Percentiles rank a stretch among this genome's conserved stretches.
Conservation (phyloP, 2,797 vertebrate genomes). For the Sebastes elongatus region DNA sequence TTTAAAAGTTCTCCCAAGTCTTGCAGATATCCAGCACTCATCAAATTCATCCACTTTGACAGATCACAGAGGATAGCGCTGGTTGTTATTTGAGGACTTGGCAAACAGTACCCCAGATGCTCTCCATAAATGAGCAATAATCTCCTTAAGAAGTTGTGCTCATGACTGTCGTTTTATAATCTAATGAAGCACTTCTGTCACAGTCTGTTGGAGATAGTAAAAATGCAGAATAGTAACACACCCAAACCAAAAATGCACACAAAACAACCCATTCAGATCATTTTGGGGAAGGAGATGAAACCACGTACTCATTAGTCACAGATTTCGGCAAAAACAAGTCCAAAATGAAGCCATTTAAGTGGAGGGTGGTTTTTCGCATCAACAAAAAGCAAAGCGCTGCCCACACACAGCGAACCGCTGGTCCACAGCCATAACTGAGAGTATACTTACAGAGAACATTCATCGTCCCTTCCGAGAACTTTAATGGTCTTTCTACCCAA, state of each 20-base stretch:
- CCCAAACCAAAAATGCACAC: neutral
- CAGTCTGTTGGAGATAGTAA: slow-evolving; percentile 41
- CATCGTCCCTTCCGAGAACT: slow-evolving; percentile 60
- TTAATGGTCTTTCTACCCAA: slow-evolving; percentile 74
- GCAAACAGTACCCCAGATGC: slow-evolving; percentile 28
- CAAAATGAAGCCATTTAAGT: slow-evolving; percentile 41
- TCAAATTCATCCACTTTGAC: slow-evolving; percentile 33
- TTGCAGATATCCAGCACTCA: neutral
- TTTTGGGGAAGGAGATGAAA: slow-evolving; percentile 29
- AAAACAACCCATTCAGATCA: slow-evolving; percentile 24
- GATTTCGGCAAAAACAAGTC: slow-evolving; percentile 34
- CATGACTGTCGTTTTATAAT: slow-evolving; percentile 45
- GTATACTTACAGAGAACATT: slow-evolving; percentile 66
- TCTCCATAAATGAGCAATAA: slow-evolving; percentile 52
- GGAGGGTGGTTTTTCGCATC: slow-evolving; percentile 36
- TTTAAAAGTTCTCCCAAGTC: neutral
- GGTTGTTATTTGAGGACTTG: slow-evolving; percentile 33
- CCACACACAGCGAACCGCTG: slow-evolving; percentile 55
- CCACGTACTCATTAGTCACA: slow-evolving; percentile 59
- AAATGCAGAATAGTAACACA: slow-evolving; percentile 10
- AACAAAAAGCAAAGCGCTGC: slow-evolving; percentile 46
- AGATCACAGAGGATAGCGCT: slow-evolving; percentile 18
- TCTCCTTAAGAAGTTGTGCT: slow-evolving; percentile 47
- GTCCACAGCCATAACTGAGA: slow-evolving; percentile 48
- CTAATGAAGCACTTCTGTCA: slow-evolving; percentile 60